Base-by-base conservation (phyloP, 2,797 vertebrate species). In the Megaceryle alcyon region DNA sequence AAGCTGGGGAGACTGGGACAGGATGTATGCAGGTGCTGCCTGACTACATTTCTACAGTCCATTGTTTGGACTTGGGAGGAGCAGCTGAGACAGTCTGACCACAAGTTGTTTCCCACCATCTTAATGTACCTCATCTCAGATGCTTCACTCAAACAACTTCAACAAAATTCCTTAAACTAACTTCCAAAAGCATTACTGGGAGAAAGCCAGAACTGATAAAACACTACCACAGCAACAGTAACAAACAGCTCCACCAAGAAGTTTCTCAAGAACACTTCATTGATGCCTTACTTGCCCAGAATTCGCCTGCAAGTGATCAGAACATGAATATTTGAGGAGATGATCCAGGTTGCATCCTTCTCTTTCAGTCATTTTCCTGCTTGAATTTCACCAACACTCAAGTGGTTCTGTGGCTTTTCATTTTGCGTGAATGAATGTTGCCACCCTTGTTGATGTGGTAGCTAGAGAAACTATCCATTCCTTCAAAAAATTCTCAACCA, bases 401-500 rank as follows among this genome's bases (percentile, higher is more conserved):
- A 2, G 10, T 23, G 54, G 5, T 65, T 72, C 54, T 70, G 17
- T 28, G 53, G 77, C 77, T 88, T 91, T 88, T 86, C 41, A 29
- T 48, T 86, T 64, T 48, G 22, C 71, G 41, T 35, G 72, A 93
- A 86, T 77, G 61, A 86, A 5, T 23, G 37, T 90, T 82, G 37
- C n/a, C 75, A 71, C 46, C 51, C 68, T 75, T 77, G 77, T 39
- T 75, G 53, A 90, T 65, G 41, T 46, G 78, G 94, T 97, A 96
- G 88, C 81, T 93, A 95, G 90, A 97, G 93, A 75, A 83, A 90
- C 90, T 63, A 31, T 18, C 73, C 72, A 37, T 92, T 94, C 64
- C 91, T 84, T 78, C 33, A 82, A 87, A 93, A 96, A 91, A 95
- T 97, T 87, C 72, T 44, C 59, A 66, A 64, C 48, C 56, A 96